phyloP scores from a whole-genome alignment of 2,888 invertebrate genomes.

The Cheilosia variabilis region DNA sequence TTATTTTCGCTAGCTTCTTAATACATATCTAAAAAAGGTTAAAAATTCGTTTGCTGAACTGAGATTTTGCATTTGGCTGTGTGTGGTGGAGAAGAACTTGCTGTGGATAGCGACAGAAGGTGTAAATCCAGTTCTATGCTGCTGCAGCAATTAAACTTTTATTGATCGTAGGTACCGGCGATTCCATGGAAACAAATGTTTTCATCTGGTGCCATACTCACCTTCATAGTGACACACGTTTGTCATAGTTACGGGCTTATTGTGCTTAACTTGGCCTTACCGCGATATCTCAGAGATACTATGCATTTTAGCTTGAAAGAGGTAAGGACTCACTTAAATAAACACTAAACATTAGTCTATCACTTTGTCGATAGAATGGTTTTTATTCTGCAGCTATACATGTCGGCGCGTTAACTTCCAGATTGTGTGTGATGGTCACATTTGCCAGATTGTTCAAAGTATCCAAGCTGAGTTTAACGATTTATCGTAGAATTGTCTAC shows the following conservation, averaged over 20 bases:
- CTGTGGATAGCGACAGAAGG: too few relatives aligned
- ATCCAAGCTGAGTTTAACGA: conserved; percentile 76
- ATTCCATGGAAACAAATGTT: conserved; percentile 84
- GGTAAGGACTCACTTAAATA: conserved; percentile 78
- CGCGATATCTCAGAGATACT: conserved; percentile 84
- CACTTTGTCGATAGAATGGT: conserved; percentile 77
- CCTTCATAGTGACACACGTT: conserved; percentile 84
- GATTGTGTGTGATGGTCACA: conserved; percentile 77
- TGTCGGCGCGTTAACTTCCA: conserved; percentile 79
- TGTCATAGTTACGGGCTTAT: conserved; percentile 84
- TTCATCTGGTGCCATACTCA: conserved; percentile 83
- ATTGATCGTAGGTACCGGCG: conserved; percentile 77
- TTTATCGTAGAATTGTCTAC: conserved; percentile 78
- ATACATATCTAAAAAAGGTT: too few relatives aligned
- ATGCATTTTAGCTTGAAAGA: conserved; percentile 82
- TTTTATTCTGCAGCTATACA: conserved; percentile 79
- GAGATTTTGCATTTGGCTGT: too few relatives aligned
- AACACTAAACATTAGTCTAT: neutral
- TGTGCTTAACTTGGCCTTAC: conserved; percentile 82
- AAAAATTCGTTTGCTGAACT: too few relatives aligned
- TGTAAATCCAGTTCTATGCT: neutral
- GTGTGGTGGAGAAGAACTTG: too few relatives aligned
- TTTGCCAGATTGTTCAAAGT: conserved; percentile 77
- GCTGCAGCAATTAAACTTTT: neutral
- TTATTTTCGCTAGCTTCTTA: too few relatives aligned